Base-by-base conservation (phyloP, 2,113 vertebrate genomes). In the Martes martes region DNA sequence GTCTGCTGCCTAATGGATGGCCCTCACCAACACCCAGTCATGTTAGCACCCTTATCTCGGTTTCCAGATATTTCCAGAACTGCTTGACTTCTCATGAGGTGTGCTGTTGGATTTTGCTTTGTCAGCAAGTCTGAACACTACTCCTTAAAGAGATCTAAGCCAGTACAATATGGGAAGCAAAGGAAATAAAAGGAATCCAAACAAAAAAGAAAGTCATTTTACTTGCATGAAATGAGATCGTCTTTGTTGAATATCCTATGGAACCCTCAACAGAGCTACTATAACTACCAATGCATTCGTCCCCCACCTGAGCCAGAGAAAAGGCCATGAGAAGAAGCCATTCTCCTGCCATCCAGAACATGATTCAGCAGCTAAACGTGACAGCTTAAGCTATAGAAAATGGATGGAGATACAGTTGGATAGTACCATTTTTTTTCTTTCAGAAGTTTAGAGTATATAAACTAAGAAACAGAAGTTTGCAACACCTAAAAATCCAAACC, bases 361-460 rank as follows among this genome's bases (percentile, higher is more conserved):
- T 89, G 65, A 39, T 36, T 94, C 80, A 73, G 83, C 14, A 13
- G 18, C 57, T 57, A 59, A 94, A 67, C 59, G 65, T 45, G 42
- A 93, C 78, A 97, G 50, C 50, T 83, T 86, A 76, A 84, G 63
- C 74, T 79, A 31, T 16, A 92, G 92, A 94, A 94, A 97, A 95
- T 31, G 82, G 91, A 59, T 82, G 81, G 71, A 94, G 57, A 52
- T n/a, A 94, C 82, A 92, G 91, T 33, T 86, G 85, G 39, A 63
- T 82, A 78, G 61, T 71, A 83, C 91, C 47, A 71, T 71, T 59
- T 92, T 61, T 55, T 33, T 93, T 65, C 21, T 85, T 71, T 74
- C 15, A 71, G 50, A 95, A 92, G 91, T 79, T 67, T 79, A 67
- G 55, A 92, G 42, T 57, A 21, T 33, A 90, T 47, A 82, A 67